Conservation (phyloP, 2,113 vertebrate species). For the Cercopithecus mona region DNA sequence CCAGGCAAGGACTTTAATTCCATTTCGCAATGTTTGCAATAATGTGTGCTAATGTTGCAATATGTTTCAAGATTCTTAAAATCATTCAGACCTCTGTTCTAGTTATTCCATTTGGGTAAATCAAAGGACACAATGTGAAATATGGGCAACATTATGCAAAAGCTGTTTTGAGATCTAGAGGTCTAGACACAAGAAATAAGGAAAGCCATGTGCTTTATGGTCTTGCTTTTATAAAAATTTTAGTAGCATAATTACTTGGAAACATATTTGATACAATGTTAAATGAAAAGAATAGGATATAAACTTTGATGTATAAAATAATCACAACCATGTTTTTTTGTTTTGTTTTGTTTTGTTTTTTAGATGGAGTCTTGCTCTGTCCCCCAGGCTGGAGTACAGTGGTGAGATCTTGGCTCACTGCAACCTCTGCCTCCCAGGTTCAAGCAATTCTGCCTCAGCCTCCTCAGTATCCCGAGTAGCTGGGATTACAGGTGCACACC, state of each 20-base stretch:
- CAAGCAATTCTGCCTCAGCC: too few relatives aligned
- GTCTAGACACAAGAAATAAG: not conserved
- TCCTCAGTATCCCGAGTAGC: too few relatives aligned
- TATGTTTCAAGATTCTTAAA: constrained; percentile 45
- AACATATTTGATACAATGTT: not conserved
- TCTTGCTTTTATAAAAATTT: not conserved
- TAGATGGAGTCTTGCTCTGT: too few relatives aligned
- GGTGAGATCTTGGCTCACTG: too few relatives aligned
- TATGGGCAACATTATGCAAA: not conserved
- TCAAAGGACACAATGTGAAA: not conserved
- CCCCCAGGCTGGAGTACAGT: too few relatives aligned
- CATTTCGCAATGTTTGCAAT: not conserved
- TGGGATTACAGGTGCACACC: too few relatives aligned
- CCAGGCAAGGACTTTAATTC: not conserved
- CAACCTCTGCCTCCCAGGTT: too few relatives aligned
- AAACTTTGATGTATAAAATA: not conserved
- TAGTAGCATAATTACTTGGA: not conserved
- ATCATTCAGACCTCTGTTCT: constrained; percentile 23
- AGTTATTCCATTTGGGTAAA: not conserved
- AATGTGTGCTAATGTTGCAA: not conserved
- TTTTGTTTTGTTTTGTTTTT: too few relatives aligned
- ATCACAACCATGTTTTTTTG: not conserved
- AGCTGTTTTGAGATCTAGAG: not conserved
- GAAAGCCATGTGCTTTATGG: not conserved
- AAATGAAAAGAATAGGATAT: constrained; percentile 26